Conservation (phyloP, 2,888 invertebrate species). For the Baccha elongata region DNA sequence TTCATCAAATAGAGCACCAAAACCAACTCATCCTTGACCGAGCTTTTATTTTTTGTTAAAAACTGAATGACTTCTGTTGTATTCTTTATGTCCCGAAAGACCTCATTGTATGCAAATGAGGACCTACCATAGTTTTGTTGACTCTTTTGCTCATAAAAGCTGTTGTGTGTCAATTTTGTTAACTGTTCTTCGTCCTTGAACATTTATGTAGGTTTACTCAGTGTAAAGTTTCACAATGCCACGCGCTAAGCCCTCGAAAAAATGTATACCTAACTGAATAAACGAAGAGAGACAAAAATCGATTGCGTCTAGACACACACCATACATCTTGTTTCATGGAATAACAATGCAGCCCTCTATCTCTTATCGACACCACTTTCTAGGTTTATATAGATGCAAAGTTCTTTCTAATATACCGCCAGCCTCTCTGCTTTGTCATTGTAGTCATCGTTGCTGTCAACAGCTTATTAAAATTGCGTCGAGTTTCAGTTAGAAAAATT, state of each 20-base stretch:
- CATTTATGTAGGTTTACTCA: conserved; percentile 1
- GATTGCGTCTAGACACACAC: conserved; percentile 61
- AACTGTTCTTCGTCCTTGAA: conserved; percentile 27
- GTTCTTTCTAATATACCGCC: conserved; percentile 1
- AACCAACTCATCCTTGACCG: conserved; percentile 27
- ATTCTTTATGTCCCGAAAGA: background rate
- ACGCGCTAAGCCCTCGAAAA: conserved; percentile 5
- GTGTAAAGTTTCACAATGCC: conserved; percentile 23
- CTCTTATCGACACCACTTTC: conserved; percentile 31
- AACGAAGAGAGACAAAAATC: conserved; percentile 37
- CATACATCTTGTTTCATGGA: conserved; percentile 9
- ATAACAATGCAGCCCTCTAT: conserved; percentile 39
- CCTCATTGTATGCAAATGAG: conserved; percentile 13
- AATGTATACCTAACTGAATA: conserved; percentile 11
- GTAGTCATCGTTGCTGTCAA: conserved; percentile 20
- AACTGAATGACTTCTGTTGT: background rate
- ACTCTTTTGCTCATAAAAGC: background rate
- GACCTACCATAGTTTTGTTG: conserved; percentile 1
- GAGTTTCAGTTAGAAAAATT: conserved; percentile 30
- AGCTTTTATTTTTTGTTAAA: conserved; percentile 9
- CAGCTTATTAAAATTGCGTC: conserved; percentile 54
- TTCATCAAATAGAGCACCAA: conserved; percentile 7
- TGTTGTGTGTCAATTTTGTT: conserved; percentile 3
- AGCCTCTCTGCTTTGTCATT: conserved; percentile 28
- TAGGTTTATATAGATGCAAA: conserved; percentile 1